Percentiles rank a stretch among this genome's conserved stretches.
Evolutionary conservation across 1,140 invertebrate genomes (phyloP).

Genomic region (Papilio dardanus): DNA sequence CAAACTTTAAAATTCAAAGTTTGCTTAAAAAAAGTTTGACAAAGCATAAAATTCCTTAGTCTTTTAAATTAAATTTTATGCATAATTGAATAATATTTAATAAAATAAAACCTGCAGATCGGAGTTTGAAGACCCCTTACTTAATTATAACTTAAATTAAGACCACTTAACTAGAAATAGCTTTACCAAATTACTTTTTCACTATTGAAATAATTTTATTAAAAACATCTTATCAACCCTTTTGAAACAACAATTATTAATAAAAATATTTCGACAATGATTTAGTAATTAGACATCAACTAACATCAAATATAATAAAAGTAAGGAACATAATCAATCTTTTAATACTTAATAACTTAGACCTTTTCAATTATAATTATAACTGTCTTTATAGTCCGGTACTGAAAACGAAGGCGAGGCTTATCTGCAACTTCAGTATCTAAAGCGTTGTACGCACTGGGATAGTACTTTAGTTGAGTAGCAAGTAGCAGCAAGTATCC

Average conservation of each 20-base stretch:
- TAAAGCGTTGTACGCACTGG: no score
- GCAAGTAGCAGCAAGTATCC: no score
- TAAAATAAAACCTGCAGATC: background rate
- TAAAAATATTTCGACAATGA: background rate
- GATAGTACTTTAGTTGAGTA: no score
- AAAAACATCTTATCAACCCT: background rate
- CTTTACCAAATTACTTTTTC: background rate
- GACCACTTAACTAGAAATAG: background rate
- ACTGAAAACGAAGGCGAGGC: no score
- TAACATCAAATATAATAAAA: background rate
- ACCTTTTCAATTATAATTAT: background rate
- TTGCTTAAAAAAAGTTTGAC: background rate
- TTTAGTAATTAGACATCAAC: background rate
- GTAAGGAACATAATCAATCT: background rate
- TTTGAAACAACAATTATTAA: background rate
- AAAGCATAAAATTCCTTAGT: no score
- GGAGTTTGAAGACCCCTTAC: background rate
- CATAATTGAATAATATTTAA: background rate
- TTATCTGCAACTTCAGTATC: no score
- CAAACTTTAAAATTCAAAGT: background rate
- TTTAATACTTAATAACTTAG: conserved; percentile 4
- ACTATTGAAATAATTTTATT: background rate
- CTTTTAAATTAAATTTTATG: no score
- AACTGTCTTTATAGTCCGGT: background rate
- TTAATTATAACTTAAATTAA: background rate